phyloP scores from a whole-genome alignment of 2,797 vertebrate genomes.

The Percopsis omiscomaycus region DNA sequence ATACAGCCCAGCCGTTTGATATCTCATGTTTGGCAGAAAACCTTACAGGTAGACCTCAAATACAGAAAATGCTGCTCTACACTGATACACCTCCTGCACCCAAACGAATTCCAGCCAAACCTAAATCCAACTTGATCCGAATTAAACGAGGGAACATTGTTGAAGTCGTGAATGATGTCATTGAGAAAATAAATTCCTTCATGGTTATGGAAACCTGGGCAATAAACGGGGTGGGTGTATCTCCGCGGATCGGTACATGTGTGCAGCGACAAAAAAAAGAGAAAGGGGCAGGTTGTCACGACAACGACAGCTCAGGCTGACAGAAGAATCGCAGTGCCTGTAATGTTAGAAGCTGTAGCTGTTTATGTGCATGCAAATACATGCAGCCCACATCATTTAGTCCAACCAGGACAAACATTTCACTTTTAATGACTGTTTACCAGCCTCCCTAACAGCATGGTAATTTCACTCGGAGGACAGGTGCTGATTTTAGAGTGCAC shows the following conservation, averaged over 20 bases:
- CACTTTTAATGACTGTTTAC: constrained; percentile 68
- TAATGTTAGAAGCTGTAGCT: constrained; percentile 7
- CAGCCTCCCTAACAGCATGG: constrained; percentile 35
- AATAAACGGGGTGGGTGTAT: constrained; percentile 13
- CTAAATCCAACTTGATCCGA: neutral
- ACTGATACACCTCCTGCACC: neutral
- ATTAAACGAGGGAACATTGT: constrained; percentile 4
- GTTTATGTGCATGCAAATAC: constrained; percentile 22
- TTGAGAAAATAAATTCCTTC: constrained; percentile 3
- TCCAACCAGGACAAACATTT: constrained; percentile 49
- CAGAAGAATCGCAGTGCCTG: neutral
- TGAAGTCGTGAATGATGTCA: constrained; percentile 27
- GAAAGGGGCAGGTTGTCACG: constrained; percentile 62
- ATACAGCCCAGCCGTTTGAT: neutral
- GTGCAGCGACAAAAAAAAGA: constrained; percentile 28
- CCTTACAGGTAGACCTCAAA: neutral
- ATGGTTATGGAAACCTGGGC: constrained; percentile 14
- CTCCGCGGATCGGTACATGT: constrained; percentile 44
- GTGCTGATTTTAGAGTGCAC: constrained; percentile 35
- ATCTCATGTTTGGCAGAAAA: neutral
- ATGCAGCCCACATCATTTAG: constrained; percentile 50
- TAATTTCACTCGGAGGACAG: constrained; percentile 36
- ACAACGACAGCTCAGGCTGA: constrained; percentile 53
- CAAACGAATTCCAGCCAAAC: neutral
- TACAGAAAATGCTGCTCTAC: neutral